Conservation (phyloP, 2,113 vertebrate genomes). For the Xenopus laevis region DNA sequence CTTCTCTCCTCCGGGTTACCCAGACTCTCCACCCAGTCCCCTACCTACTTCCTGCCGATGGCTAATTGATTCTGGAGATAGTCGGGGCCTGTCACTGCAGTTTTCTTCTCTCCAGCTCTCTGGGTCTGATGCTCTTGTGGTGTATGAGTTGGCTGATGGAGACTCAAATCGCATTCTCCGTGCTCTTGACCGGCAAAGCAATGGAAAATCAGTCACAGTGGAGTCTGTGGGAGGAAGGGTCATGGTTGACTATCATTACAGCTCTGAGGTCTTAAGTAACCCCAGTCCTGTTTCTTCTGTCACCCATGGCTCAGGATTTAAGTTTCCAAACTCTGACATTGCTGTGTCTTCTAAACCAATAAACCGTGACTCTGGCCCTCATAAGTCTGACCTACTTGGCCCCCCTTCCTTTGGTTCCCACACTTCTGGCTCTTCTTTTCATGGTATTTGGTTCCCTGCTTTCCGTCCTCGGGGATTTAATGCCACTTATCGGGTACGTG, state of each 20-base stretch:
- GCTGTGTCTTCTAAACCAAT: not conserved
- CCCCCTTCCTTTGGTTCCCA: slow-evolving; percentile 8
- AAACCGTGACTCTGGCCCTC: not conserved
- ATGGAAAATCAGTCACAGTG: slow-evolving; percentile 71
- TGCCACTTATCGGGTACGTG: slow-evolving; percentile 78
- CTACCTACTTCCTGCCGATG: slow-evolving; percentile 68
- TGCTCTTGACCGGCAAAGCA: slow-evolving; percentile 72
- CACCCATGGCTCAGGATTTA: slow-evolving; percentile 5
- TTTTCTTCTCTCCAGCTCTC: slow-evolving; percentile 72
- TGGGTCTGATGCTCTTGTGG: slow-evolving; percentile 62
- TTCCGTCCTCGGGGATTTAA: slow-evolving; percentile 67
- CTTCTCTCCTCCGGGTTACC: slow-evolving; percentile 66
- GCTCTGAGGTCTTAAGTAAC: slow-evolving; percentile 44
- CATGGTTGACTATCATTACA: slow-evolving; percentile 64
- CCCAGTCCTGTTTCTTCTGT: not conserved
- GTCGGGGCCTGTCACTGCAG: slow-evolving; percentile 72
- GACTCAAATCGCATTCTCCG: slow-evolving; percentile 43
- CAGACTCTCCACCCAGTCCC: slow-evolving; percentile 1
- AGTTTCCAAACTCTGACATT: slow-evolving; percentile 4
- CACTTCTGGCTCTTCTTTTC: not conserved
- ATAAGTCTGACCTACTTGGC: not conserved
- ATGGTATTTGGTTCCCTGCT: not conserved
- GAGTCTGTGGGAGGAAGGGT: slow-evolving; percentile 76
- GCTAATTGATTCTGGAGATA: slow-evolving; percentile 78
- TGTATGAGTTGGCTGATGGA: slow-evolving; percentile 58